These are phyloP conservation scores for Tribolium castaneum DNA, from an alignment of 1,140 invertebrate genomes.

Conservation along the genomic window DNA sequence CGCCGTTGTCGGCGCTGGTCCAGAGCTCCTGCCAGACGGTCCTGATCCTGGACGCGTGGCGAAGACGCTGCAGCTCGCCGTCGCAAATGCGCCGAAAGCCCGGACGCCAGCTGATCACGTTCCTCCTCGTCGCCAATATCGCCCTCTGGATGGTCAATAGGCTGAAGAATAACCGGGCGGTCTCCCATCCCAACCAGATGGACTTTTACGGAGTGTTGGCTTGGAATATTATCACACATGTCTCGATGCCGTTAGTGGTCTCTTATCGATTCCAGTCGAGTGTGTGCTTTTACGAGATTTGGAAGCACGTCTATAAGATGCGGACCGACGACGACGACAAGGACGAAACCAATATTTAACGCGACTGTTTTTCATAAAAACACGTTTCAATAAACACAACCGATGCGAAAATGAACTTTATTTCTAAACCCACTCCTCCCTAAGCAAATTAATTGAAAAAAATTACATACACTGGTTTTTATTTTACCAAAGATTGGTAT, in stretches of 20 bases:
- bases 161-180: conserved; percentile 73
- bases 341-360: neutral
- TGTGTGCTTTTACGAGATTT: conserved; percentile 85
- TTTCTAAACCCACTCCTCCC: neutral
- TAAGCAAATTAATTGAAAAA: too few relatives aligned
- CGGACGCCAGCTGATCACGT: conserved; percentile 80
- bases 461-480: too few relatives aligned
- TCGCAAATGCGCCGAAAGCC: conserved; percentile 70
- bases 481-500: too few relatives aligned
- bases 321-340: neutral
- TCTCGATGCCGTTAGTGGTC: conserved; percentile 80
- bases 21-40: conserved; percentile 70
- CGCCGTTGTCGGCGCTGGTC: conserved; percentile 59
- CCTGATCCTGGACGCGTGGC: conserved; percentile 72
- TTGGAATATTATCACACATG: conserved; percentile 81
- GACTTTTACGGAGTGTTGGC: conserved; percentile 75
- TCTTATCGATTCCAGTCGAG: conserved; percentile 88
- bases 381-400: neutral
- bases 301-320: conserved; percentile 81
- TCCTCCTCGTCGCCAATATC: conserved; percentile 81
- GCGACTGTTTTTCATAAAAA: neutral
- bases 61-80: conserved; percentile 76
- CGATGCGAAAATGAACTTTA: neutral
- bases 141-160: conserved; percentile 77
- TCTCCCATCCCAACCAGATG: conserved; percentile 74